phyloP scores from a whole-genome alignment of 2,113 vertebrate species.

The Tonatia bakeri region DNA sequence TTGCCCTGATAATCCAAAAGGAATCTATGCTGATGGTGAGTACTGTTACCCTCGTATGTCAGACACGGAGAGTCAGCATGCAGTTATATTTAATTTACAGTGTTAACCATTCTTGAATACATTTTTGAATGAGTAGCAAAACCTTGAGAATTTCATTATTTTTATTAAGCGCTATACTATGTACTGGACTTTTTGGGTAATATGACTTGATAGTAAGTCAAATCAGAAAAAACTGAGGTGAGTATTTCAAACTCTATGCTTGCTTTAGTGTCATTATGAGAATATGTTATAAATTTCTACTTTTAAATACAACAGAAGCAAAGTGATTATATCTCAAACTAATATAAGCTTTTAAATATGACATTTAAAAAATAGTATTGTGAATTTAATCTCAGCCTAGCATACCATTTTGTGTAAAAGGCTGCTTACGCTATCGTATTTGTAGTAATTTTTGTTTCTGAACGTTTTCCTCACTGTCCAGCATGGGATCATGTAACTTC shows the following conservation, averaged over 20 bases:
- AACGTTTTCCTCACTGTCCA: background rate
- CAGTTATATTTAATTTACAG: background rate
- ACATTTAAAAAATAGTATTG: background rate
- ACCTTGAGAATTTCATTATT: background rate
- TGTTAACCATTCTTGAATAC: background rate
- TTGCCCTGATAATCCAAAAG: constrained; percentile 95
- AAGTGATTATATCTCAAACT: background rate
- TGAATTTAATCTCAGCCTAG: background rate
- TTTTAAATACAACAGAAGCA: constrained; percentile 3
- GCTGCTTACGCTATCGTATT: background rate
- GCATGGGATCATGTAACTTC: background rate
- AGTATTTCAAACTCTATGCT: background rate
- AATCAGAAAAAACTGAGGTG: background rate
- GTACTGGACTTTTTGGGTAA: background rate
- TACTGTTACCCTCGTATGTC: background rate
- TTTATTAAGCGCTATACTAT: background rate
- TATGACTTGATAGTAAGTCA: background rate
- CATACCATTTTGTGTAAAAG: background rate
- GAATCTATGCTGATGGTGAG: constrained; percentile 93
- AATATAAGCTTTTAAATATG: background rate
- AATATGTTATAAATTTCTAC: background rate
- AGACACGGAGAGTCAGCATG: background rate
- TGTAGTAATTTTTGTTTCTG: background rate
- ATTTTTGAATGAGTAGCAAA: background rate
- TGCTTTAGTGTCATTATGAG: background rate